These are phyloP conservation scores for Sander lucioperca DNA, from an alignment of 2,113 vertebrate genomes.

Conservation along the genomic window DNA sequence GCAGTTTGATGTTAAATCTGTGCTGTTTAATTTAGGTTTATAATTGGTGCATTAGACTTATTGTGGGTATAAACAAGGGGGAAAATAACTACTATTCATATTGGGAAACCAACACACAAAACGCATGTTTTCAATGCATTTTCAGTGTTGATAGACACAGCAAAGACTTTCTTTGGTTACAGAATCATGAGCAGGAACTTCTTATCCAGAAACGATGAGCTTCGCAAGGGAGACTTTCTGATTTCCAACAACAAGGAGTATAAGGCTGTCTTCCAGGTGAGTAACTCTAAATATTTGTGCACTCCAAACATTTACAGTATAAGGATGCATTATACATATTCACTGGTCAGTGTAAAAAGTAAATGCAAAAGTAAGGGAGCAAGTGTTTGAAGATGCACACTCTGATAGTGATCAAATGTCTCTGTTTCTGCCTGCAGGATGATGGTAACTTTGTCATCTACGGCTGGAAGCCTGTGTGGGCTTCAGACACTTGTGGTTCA, in stretches of 20 bases:
- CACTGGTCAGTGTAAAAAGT: not conserved
- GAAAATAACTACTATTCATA: not conserved
- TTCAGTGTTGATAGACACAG: not conserved
- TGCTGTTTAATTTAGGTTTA: not conserved
- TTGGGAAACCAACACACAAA: not conserved
- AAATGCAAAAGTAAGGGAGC: not conserved
- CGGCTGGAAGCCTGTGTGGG: conserved; percentile 49
- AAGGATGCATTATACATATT: not conserved
- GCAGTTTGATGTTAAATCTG: not conserved
- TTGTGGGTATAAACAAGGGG: not conserved
- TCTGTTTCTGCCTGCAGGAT: conserved; percentile 32
- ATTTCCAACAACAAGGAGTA: conserved; percentile 59
- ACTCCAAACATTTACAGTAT: not conserved
- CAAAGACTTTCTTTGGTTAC: not conserved
- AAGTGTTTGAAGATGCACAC: too few species aligned
- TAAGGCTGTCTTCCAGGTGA: conserved; percentile 67
- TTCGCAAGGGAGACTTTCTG: conserved; percentile 60
- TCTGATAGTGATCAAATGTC: not conserved
- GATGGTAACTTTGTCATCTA: conserved; percentile 69
- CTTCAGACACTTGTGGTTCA: not conserved
- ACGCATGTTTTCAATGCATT: not conserved
- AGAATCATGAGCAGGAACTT: conserved; percentile 71
- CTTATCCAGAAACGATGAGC: conserved; percentile 59
- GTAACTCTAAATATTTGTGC: not conserved
- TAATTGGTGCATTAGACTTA: not conserved